Conservation (phyloP, 2,888 invertebrate species). For the Drosophila putrida region DNA sequence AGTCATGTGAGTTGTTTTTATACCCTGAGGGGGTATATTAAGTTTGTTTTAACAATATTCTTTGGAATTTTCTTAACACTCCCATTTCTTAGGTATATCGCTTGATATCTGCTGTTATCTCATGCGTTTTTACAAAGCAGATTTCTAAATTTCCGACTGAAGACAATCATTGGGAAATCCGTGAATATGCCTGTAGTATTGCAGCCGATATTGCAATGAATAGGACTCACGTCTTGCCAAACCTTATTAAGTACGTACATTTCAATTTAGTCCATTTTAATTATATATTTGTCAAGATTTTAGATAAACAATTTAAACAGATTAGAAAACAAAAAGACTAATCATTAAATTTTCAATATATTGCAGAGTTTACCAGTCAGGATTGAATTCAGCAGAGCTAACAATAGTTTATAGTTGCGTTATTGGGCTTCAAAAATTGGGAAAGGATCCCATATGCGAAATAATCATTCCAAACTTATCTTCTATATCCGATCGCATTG, state of each 20-base stretch:
- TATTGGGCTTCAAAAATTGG: constrained; percentile 53
- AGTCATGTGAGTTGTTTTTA: constrained; percentile 46
- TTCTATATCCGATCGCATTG: constrained; percentile 34
- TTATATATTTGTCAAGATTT: too few species aligned
- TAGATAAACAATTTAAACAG: too few species aligned
- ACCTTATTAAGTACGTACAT: constrained; percentile 33
- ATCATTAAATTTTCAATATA: neutral
- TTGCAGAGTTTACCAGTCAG: constrained; percentile 39
- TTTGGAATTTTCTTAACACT: neutral
- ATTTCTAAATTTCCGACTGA: neutral
- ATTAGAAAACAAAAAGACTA: too few species aligned
- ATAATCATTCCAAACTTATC: constrained; percentile 38
- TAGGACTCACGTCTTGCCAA: too few species aligned
- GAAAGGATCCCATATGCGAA: constrained; percentile 22
- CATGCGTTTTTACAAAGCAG: constrained; percentile 35
- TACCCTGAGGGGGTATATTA: too few species aligned
- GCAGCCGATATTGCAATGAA: constrained; percentile 27
- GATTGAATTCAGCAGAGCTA: constrained; percentile 15
- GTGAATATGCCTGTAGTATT: constrained; percentile 43
- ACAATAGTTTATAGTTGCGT: constrained; percentile 51
- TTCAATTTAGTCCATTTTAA: too few species aligned
- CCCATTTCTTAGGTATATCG: constrained; percentile 41
- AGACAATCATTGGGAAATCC: constrained; percentile 48
- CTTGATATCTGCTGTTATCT: constrained; percentile 42
- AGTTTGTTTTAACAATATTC: neutral